Conservation (phyloP, 2,113 vertebrate genomes). For the Corvus moneduloides region DNA sequence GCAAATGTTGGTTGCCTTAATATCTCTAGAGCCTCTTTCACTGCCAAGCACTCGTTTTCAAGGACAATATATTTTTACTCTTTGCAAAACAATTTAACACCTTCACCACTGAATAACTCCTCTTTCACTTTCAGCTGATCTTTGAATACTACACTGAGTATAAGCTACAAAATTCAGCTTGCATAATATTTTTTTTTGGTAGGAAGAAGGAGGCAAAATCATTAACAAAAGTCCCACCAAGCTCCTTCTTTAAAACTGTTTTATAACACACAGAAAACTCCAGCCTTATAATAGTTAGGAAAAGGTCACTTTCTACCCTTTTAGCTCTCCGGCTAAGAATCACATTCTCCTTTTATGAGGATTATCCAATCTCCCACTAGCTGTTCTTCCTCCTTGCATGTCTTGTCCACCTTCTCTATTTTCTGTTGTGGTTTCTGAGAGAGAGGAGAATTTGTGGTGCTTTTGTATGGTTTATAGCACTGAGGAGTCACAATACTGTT, state of each 20-base stretch:
- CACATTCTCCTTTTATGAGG: neutral
- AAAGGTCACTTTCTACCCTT: neutral
- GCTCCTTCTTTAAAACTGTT: neutral
- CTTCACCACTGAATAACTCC: constrained; percentile 28
- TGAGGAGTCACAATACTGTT: neutral
- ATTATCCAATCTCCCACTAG: neutral
- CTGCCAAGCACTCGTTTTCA: constrained; percentile 50
- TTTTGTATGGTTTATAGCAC: neutral
- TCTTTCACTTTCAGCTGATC: constrained; percentile 1
- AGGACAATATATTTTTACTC: constrained; percentile 61
- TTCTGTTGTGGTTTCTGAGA: neutral
- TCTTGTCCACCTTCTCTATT: neutral
- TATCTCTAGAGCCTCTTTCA: constrained; percentile 55
- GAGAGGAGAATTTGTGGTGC: neutral
- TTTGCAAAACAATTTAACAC: constrained; percentile 66
- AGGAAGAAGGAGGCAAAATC: neutral
- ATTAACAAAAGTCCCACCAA: neutral
- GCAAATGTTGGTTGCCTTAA: constrained; percentile 45
- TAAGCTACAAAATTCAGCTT: neutral
- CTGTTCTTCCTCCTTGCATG: neutral
- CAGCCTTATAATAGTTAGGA: neutral
- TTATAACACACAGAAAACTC: neutral
- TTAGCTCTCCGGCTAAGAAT: neutral
- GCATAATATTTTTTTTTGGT: neutral
- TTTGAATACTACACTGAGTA: neutral